phyloP scores from a whole-genome alignment of 2,797 vertebrate genomes.

The Rachycentron canadum region DNA sequence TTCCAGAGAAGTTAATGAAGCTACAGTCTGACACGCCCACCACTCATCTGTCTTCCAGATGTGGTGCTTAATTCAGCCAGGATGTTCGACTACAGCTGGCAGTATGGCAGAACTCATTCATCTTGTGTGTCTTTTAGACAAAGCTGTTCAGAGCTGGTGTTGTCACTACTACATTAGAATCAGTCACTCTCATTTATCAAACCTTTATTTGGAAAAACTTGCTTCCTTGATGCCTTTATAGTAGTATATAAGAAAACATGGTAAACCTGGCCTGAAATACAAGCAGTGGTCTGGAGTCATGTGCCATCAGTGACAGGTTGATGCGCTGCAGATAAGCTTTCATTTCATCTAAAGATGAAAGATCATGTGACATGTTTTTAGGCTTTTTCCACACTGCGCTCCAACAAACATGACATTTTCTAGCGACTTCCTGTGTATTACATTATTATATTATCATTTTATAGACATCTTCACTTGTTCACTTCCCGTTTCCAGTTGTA shows the following conservation, averaged over 20 bases:
- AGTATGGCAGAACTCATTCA: neutral
- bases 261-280: conserved; percentile 4
- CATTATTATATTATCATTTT: no score
- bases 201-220: neutral
- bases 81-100: neutral
- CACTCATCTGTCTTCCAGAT: neutral
- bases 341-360: no score
- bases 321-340: no score
- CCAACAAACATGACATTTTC: no score
- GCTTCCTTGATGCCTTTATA: neutral
- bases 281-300: no score
- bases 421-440: no score
- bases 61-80: neutral
- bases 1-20: neutral
- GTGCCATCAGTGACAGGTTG: no score
- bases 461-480: no score
- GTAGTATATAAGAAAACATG: neutral
- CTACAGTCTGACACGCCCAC: neutral
- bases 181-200: neutral
- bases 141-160: neutral
- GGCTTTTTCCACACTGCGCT: no score
- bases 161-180: neutral
- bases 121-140: neutral
- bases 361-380: neutral
- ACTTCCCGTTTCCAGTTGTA: no score